Evolutionary conservation across 2,888 invertebrate genomes (phyloP), one percentile per base, ranked within the genome.

Genomic region (Trisateles emortualis): DNA sequence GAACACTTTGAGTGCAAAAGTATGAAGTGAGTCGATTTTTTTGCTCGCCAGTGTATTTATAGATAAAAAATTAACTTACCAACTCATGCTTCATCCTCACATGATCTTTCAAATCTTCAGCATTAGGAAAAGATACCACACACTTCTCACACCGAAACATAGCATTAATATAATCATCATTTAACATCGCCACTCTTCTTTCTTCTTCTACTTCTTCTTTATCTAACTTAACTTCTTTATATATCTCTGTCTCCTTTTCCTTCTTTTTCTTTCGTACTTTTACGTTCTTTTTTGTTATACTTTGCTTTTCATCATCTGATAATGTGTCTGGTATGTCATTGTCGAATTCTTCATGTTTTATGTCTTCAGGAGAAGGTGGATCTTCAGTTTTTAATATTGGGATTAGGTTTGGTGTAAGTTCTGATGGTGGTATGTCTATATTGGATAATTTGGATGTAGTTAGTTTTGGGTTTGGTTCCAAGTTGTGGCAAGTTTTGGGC

Each of bases 91-190:
- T 92, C 0, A 78, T 47, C 3, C 36, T 62, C 0, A 74, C 8
- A 74, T 92, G 92, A 0, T 92, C 91, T 1, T 77, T 81, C 49
- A 89, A 72, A 58, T 90, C 90, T 3, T 92, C 90, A 0, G 68
- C 76, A 59, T 89, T 91, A 0, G 90, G 86, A 49, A 90, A 92
- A 0, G 87, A 68, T 0, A 81, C 0, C 0, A 91, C 75, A 71
- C 92, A 92, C 0, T 32, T 59, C 0, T 86, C 86, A 59, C 92
- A 92, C 5, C 75, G 72, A 49, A 86, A 88, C 82, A 89, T 85
- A 0, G 91, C 88, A 46, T 90, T 88, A 0, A 84, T 68, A 72
- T 83, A 92, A 17, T 87, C 87, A 3, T 90, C 91, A 43, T 61
- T 79, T 0, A 59, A 26, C 13, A 47, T 66, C 16, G 81, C 49